Evolutionary conservation across 37 sponge, comb jelly and placozoan genomes (phyloP).

Genomic region (Trichoplax adhaerens): DNA sequence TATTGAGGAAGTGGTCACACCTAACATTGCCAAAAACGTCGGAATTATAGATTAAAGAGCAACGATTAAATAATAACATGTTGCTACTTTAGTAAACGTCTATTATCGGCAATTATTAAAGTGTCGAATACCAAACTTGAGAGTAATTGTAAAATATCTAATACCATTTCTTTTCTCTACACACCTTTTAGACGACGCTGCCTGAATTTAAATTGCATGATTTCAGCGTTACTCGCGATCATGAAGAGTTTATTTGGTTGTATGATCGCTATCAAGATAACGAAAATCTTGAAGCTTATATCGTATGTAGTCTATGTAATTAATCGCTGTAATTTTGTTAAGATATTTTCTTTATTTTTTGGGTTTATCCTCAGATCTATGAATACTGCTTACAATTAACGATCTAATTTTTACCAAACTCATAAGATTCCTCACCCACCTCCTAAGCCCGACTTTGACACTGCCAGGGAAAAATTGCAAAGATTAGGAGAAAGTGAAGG

Average conservation of each 20-base stretch:
- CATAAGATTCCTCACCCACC: conserved; percentile 86
- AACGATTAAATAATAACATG: background rate
- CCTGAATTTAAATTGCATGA: conserved; percentile 76
- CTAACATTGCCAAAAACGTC: too few relatives aligned
- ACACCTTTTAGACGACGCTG: conserved; percentile 56
- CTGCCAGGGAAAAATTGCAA: conserved; percentile 69
- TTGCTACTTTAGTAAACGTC: background rate
- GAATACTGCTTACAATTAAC: background rate
- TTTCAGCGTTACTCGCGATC: conserved; percentile 67
- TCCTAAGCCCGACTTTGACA: conserved; percentile 90
- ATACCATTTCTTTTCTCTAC: too few relatives aligned
- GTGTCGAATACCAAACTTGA: background rate
- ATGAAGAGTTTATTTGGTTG: conserved; percentile 96
- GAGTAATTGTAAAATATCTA: too few relatives aligned
- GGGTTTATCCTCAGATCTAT: background rate
- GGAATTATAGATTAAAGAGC: too few relatives aligned
- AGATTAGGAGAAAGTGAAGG: conserved; percentile 81
- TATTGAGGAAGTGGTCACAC: too few relatives aligned
- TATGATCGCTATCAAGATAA: conserved; percentile 84
- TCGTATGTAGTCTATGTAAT: conserved; percentile 35
- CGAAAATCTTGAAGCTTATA: conserved; percentile 63
- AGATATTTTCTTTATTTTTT: background rate
- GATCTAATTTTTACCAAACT: background rate
- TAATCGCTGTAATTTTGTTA: background rate
- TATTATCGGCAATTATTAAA: background rate